Percentiles rank a stretch among this genome's conserved stretches.
phyloP scores from a whole-genome alignment of 1,140 invertebrate species.

The Lamellibrachia luymesi region DNA sequence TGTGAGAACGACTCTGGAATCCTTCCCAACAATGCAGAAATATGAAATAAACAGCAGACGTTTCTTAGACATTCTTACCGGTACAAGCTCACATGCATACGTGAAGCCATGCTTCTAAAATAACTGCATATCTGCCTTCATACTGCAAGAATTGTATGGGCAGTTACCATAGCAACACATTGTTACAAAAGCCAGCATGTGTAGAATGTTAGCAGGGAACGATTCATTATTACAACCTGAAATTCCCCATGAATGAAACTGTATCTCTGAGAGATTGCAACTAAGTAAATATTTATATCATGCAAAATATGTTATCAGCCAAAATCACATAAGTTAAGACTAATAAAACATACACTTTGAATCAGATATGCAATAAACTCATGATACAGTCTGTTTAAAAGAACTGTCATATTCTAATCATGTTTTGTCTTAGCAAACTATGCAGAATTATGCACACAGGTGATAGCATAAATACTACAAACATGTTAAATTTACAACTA shows the following conservation, averaged over 20 bases:
- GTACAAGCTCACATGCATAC: not conserved
- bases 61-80: not conserved
- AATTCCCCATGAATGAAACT: not conserved
- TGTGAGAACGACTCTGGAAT: not conserved
- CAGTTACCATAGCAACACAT: not conserved
- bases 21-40: not conserved
- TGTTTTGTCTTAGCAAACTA: too few relatives aligned
- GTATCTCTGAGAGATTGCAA: not conserved
- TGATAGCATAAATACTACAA: too few relatives aligned
- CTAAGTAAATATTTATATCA: not conserved
- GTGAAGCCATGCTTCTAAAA: not conserved
- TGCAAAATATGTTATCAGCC: not conserved
- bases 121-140: not conserved
- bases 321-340: not conserved
- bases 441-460: too few relatives aligned
- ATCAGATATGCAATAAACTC: too few relatives aligned
- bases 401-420: too few relatives aligned
- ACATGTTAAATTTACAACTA: too few relatives aligned
- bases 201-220: not conserved
- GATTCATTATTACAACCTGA: not conserved
- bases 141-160: not conserved
- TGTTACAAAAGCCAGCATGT: not conserved
- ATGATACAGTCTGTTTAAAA: too few relatives aligned
- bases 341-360: too few relatives aligned
- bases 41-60: not conserved